Evolutionary conservation across 2,113 vertebrate genomes (phyloP).

Genomic region (Zosterops borbonicus): DNA sequence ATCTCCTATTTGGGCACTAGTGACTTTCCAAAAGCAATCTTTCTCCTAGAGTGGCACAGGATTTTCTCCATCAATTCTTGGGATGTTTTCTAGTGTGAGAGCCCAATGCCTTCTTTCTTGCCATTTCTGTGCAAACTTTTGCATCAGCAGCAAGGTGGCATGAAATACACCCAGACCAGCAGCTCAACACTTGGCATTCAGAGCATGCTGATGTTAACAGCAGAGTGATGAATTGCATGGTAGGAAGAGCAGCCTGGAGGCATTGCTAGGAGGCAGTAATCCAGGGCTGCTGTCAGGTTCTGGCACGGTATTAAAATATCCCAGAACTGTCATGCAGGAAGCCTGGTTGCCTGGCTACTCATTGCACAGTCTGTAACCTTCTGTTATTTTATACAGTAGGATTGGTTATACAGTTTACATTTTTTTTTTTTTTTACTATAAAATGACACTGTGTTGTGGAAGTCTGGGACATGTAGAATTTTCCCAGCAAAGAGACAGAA

Average conservation of each 20-base stretch:
- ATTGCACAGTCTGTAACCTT: neutral
- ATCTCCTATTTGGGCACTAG: neutral
- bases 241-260: neutral
- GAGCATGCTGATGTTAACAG: neutral
- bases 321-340: neutral
- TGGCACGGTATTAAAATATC: neutral
- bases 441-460: neutral
- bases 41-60: accelerated
- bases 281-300: neutral
- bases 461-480: neutral
- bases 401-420: neutral
- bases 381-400: neutral
- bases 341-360: neutral
- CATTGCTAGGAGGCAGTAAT: neutral
- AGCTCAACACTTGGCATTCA: neutral
- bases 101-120: neutral
- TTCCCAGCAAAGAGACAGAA: neutral
- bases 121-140: neutral
- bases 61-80: neutral
- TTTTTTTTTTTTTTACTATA: neutral
- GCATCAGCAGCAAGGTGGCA: neutral
- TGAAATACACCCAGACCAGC: neutral
- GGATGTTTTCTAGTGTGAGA: neutral
- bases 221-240: neutral
- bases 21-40: neutral